Base-by-base conservation (phyloP, 2,113 vertebrate genomes). In the Chionodraco myersi region DNA sequence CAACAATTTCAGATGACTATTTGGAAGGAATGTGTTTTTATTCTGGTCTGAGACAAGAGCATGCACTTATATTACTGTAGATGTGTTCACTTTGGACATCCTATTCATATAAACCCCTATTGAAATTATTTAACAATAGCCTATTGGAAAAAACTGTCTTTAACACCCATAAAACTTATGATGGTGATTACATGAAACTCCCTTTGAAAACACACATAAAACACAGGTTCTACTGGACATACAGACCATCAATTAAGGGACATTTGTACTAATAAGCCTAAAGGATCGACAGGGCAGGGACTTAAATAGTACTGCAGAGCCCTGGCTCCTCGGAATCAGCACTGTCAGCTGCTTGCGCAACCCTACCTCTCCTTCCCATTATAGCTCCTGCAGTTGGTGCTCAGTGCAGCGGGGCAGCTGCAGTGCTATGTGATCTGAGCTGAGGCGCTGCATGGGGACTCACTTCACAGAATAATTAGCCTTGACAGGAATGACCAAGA, bases 361-460 rank as follows among this genome's bases (percentile, higher is more conserved):
- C 90, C 77, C 87, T 86, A 90, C 90, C 93, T 90, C 94, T 91
- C 83, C 91, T 93, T 95, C 95, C 94, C 94, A 95, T 96, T 96
- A 92, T 95, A 95, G 95, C 90, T 73, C 79, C 74, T 77, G 88
- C 93, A 94, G 92, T 93, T 93, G 93, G 78, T 93, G 76, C 52
- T 69, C 86, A 74, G 83, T 82, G 23, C 82, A 85, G 93, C 83
- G 56, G 89, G 88, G 93, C 94, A 94, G 94, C 93, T 94, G 94
- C 94, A 91, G 84, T 83, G 94, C 93, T 92, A 94, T 94, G 93
- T 91, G 91, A 94, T 93, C 84, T 85, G 84, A 76, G 36, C 36
- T 41, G 85, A 59, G 57, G 72, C 72, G 77, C 84, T 51, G 36
- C 36, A 41, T 41, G 74, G 83, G 82, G 87, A 89, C 77, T 88